Percentiles rank a stretch among this genome's conserved stretches.
These are phyloP conservation scores for Colaptes auratus DNA, from an alignment of 2,113 vertebrate genomes.

Conservation along the genomic window DNA sequence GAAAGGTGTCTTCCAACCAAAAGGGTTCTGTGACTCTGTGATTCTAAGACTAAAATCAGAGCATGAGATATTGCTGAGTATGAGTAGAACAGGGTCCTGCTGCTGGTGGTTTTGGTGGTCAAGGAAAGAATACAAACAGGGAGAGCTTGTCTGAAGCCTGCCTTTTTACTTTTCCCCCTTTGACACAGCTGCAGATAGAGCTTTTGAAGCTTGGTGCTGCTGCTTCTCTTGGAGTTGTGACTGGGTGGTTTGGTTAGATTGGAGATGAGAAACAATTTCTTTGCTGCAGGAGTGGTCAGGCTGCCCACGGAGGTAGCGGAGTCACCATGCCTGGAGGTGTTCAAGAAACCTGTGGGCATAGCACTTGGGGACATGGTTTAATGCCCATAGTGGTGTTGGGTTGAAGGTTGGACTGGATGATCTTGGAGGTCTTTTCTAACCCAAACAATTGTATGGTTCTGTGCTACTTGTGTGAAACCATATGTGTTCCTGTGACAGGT, in stretches of 20 bases:
- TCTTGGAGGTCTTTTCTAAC: too few species aligned
- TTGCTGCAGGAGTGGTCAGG: too few species aligned
- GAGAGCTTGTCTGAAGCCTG: neutral
- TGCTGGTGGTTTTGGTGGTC: neutral
- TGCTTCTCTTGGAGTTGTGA: neutral
- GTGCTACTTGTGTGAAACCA: neutral
- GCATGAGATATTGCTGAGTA: neutral
- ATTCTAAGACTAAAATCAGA: neutral
- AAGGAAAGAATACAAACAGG: neutral
- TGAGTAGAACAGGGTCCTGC: neutral
- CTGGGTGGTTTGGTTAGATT: neutral
- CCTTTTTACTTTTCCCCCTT: neutral
- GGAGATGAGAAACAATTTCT: too few species aligned
- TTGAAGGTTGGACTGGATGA: too few species aligned
- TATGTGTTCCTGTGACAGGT: accelerated
- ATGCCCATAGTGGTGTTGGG: too few species aligned
- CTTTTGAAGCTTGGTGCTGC: neutral
- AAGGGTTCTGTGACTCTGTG: too few species aligned
- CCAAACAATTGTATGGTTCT: too few species aligned
- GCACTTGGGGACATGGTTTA: too few species aligned
- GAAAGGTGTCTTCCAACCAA: too few species aligned
- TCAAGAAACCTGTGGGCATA: too few species aligned
- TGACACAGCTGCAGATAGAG: neutral
- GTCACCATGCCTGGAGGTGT: too few species aligned
- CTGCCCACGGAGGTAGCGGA: too few species aligned